Base-by-base conservation (phyloP, 1,140 invertebrate genomes). In the Zaprionus kolodkinae region DNA sequence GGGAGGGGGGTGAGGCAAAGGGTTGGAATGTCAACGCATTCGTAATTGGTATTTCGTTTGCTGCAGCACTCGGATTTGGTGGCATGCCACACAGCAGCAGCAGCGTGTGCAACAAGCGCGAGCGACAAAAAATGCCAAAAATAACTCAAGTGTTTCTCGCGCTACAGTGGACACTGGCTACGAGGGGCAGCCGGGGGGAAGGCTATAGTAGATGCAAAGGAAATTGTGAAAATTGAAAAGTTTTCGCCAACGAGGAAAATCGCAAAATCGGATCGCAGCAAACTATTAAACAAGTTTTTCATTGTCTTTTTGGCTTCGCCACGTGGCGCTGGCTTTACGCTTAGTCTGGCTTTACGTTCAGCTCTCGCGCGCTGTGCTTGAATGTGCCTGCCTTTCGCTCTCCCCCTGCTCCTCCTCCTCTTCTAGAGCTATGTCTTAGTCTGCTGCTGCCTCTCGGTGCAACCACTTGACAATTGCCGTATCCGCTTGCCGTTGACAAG, bases 71-170 rank as follows among this genome's bases (percentile, higher is more conserved):
- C 40, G 40, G 40, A 45, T 79, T 87, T 82, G 74, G 70, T 69
- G 45, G 45, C 45, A 25, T 50, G 65, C 40, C 45, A 30, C 50
- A 70, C 7, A 36, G 10, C 33, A 35, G 33, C 27, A 21, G 21
- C 21, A 35, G 33, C 40, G 25, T 30, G 48, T 35, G 54, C 17
- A 63, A 13, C 25, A 17, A 43, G 13, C 33, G 35, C 11, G 38
- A 21, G 38, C 12, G 3, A 33, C 52, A 65, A 69, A 66, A 50
- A 50, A 25, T 50, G 54, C 80, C 83, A 64, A 88, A 87, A 87
- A 87, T 87, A 87, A 88, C 83, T 87, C 84, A 83, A 87, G 83
- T 88, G 68, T 72, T 79, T 57, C n/a, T 72, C 54, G 72, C 72
- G 79, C 48, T 36, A 71, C 64, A 77, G 78, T 72, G 33, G 3